Evolutionary conservation across 2,888 invertebrate species (phyloP), one percentile per base, ranked within the genome.

Genomic region (Microctonus hyperodae): DNA sequence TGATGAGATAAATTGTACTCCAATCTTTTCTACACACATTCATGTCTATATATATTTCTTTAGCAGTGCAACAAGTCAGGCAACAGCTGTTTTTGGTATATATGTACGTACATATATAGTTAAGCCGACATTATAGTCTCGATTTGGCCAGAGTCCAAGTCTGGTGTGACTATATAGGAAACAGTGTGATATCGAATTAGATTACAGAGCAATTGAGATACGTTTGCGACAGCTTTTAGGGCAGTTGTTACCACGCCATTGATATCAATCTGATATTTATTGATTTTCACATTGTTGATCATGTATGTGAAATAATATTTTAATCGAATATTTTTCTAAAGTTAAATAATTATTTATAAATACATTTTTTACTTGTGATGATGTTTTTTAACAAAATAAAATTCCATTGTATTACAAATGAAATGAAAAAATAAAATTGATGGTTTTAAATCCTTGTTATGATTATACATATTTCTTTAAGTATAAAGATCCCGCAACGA

Each of bases 21-120:
- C 6, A 44, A n/a, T n/a, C 5, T 16, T 7, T 5, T 28, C 10
- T 13, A 16, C 20, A 55, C 31, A 31, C n/a, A 55, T 55, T 16
- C 3, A 33, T 44, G 22, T 56, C 16, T 48, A 25, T 31, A 28
- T 31, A 28, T 51, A 33, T 28, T 56, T 64, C 37, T 62, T 40
- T 31, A 37, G 35, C 56, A 72, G 76, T 79, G 79, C 79, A 79
- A 79, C 79, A 79, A 79, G 79, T 79, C 75, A 74, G 77, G 75
- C 75, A 77, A 76, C 80, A 79, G 79, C 79, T 78, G 78, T 78
- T 77, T 71, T 73, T n/a, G 67, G 68, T 35, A 66, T 58, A 40
- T 44, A 28, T n/a, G 31, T n/a, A 60, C 61, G 62, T 60, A 59
- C 50, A 66, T 58, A 40, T n/a, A 48, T 25, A 60, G 58, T 40